Evolutionary conservation across 2,113 vertebrate species (phyloP).

Genomic region (Cinclus mexicanus): DNA sequence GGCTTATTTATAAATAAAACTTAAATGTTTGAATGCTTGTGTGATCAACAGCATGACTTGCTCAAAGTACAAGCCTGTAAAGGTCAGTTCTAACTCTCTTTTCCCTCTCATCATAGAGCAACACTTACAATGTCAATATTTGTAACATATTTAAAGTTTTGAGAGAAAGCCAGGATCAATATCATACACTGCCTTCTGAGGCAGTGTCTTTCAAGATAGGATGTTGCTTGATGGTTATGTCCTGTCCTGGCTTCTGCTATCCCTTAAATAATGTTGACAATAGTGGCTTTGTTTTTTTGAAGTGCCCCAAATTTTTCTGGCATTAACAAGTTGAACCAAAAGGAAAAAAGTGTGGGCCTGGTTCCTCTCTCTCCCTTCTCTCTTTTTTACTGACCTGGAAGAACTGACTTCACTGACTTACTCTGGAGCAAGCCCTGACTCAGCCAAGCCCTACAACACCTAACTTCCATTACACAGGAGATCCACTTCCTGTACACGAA

Average conservation of each 20-base stretch:
- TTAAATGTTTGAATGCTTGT: background rate
- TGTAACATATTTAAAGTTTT: background rate
- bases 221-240: background rate
- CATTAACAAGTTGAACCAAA: background rate
- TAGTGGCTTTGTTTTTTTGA: background rate
- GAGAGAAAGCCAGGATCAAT: background rate
- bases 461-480: background rate
- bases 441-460: background rate
- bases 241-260: background rate
- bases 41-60: background rate
- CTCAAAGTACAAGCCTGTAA: background rate
- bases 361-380: background rate
- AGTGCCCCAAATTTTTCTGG: background rate
- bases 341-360: background rate
- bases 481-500: background rate
- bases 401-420: background rate
- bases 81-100: background rate
- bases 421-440: background rate
- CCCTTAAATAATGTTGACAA: background rate
- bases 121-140: background rate
- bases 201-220: background rate
- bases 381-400: background rate
- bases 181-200: background rate
- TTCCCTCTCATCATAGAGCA: background rate
- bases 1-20: conserved; percentile 11